phyloP scores from a whole-genome alignment of 2,888 invertebrate genomes.

The Dioctria rufipes region DNA sequence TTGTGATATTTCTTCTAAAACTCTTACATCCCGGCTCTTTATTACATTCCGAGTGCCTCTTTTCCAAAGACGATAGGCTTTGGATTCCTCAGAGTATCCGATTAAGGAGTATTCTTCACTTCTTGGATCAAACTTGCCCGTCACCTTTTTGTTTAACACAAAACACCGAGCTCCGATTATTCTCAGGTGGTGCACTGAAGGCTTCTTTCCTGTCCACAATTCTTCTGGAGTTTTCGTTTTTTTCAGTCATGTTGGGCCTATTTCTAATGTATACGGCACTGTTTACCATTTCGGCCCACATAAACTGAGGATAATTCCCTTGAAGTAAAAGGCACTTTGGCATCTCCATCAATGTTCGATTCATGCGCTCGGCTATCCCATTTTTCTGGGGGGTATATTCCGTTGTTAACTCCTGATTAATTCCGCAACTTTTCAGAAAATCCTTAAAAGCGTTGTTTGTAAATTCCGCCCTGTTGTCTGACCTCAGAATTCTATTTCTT shows the following conservation, averaged over 20 bases:
- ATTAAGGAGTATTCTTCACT: neutral
- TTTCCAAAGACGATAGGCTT: neutral
- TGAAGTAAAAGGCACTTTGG: constrained; percentile 40
- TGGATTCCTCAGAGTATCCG: neutral
- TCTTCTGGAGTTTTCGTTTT: constrained; percentile 62
- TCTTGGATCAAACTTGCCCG: constrained; percentile 7
- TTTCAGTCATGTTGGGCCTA: constrained; percentile 60
- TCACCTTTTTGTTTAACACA: constrained; percentile 48
- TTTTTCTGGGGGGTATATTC: constrained; percentile 11
- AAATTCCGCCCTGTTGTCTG: too few species aligned
- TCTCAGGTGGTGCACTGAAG: constrained; percentile 46
- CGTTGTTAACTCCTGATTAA: too few species aligned
- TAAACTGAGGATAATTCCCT: constrained; percentile 56
- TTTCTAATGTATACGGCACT: constrained; percentile 28
- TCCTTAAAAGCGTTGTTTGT: too few species aligned
- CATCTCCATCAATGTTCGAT: constrained; percentile 45
- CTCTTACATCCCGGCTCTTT: neutral
- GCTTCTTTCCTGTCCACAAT: constrained; percentile 56
- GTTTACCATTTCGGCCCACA: constrained; percentile 66
- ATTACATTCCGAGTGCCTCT: neutral
- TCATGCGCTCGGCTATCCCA: neutral
- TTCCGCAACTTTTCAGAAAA: too few species aligned
- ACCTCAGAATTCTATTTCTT: too few species aligned
- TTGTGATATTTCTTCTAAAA: neutral
- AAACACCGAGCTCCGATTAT: constrained; percentile 52